Conservation (phyloP, 2,797 vertebrate species). For the Dryobates pubescens region DNA sequence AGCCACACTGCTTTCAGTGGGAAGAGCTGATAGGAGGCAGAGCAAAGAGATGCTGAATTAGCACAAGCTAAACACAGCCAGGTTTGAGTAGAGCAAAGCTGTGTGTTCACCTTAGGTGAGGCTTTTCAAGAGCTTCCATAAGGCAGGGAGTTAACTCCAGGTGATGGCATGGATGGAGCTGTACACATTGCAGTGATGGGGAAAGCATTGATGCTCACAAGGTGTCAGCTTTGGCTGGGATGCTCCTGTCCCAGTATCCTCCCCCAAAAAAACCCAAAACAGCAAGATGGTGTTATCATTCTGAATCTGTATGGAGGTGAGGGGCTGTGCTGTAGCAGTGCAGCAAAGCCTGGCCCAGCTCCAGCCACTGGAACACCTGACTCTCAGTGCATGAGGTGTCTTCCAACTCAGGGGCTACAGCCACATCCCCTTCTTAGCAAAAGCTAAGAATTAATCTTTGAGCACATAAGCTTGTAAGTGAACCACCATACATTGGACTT, state of each 20-base stretch:
- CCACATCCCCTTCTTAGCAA: background rate
- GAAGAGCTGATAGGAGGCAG: background rate
- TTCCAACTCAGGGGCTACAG: background rate
- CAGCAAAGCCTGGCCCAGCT: background rate
- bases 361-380: background rate
- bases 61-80: rapidly evolving
- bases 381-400: background rate
- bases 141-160: background rate
- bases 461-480: background rate
- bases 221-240: background rate
- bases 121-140: background rate
- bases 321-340: background rate
- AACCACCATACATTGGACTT: background rate
- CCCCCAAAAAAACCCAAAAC: too few relatives aligned
- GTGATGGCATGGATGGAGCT: too few relatives aligned
- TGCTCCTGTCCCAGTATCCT: background rate
- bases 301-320: background rate
- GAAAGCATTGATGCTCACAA: background rate
- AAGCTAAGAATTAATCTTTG: background rate
- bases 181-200: rapidly evolving
- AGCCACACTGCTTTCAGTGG: background rate
- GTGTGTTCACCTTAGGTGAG: rapidly evolving
- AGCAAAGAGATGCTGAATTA: background rate
- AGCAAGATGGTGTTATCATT: background rate
- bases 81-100: background rate